Evolutionary conservation across 2,888 invertebrate species (phyloP), one percentile per base, ranked within the genome.

Genomic region (Prionchulus punctatus): DNA sequence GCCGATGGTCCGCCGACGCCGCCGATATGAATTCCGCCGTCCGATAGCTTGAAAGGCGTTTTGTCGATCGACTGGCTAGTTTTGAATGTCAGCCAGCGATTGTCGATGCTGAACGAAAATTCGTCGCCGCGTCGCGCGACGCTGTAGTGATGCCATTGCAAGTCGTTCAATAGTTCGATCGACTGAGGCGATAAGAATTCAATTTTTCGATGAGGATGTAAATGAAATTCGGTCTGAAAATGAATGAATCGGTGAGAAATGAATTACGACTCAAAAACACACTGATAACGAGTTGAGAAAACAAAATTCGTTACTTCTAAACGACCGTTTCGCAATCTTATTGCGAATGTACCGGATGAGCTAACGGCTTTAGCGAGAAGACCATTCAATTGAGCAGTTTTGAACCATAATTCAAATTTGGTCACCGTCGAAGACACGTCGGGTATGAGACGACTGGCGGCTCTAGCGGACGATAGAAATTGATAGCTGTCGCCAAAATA

Each of bases 401-500:
- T 36, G 36, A 36, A 36, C 36, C 36, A 36, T 18, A 36, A 12
- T 18, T 36, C 36, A 7, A 36, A 7, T 12, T 36, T 36, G 7
- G 36, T 36, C 36, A 7, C 18, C 36, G 36, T 36, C 36, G 36
- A 36, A 12, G 36, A 36, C 12, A 7, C 36, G 18, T 36, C 18
- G 12, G 36, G 18, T 12, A 36, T 36, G 12, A 36, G 12, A n/a
- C n/a, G n/a, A n/a, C n/a, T n/a, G n/a, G n/a, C n/a, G n/a, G n/a
- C n/a, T n/a, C n/a, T n/a, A 12, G 7, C 36, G 12, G 36, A 7
- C 18, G 36, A 18, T 18, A 36, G 12, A 18, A 36, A 36, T 36
- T 84, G 81, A 70, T 89, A 52, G 85, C 89, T 1, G 84, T 86
- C 0, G 91, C 91, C 0, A 81, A 91, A 74, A 76, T 94, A 23